Conservation (phyloP, 2,797 vertebrate genomes). For the Benthosema pterotum region DNA sequence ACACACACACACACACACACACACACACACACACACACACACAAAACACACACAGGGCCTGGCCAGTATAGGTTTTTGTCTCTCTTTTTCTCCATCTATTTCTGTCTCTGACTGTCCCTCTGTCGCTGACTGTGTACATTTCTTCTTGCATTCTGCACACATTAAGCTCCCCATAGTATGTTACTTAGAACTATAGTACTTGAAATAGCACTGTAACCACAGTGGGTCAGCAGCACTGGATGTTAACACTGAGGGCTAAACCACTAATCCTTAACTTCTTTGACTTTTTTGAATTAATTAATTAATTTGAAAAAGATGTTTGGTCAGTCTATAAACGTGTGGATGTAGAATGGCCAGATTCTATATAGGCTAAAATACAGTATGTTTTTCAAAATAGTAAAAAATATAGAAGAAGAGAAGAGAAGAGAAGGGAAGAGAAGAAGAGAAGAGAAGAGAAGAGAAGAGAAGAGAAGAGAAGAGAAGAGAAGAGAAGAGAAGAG, state of each 20-base stretch:
- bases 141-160: too few relatives aligned
- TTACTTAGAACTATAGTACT: too few relatives aligned
- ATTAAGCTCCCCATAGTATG: neutral
- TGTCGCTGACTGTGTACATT: neutral
- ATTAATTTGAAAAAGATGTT: too few relatives aligned
- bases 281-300: too few relatives aligned
- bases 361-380: too few relatives aligned
- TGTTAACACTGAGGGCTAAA: too few relatives aligned
- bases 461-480: too few relatives aligned
- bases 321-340: too few relatives aligned
- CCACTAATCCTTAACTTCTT: too few relatives aligned
- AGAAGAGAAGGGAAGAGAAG: neutral
- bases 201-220: neutral
- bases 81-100: neutral
- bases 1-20: slow-evolving; percentile 3
- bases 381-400: too few relatives aligned
- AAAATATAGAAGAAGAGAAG: slow-evolving; percentile 4
- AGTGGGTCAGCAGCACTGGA: neutral
- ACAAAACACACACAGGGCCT: slow-evolving; percentile 11
- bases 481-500: neutral
- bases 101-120: neutral
- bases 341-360: too few relatives aligned
- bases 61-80: neutral
- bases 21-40: neutral
- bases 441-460: neutral